Percentiles rank a stretch among this genome's conserved stretches.
phyloP scores from a whole-genome alignment of 2,113 vertebrate species.

The Anhinga rufa region DNA sequence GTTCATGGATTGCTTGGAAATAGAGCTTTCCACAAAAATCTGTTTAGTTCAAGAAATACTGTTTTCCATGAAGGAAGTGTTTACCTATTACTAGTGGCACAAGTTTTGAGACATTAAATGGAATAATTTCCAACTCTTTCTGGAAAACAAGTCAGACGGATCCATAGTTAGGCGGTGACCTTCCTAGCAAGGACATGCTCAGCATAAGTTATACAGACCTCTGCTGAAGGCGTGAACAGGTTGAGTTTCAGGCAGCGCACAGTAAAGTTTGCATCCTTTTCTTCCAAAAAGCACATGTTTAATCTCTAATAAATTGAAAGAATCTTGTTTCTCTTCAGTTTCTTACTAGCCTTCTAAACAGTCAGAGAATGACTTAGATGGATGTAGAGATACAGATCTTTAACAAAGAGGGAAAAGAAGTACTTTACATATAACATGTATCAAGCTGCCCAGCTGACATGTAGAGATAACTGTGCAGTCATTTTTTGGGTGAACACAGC shows the following conservation, averaged over 20 bases:
- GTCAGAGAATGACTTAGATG: background rate
- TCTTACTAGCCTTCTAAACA: background rate
- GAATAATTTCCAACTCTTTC: background rate
- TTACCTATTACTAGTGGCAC: background rate
- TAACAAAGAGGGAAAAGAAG: background rate
- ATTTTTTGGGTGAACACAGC: background rate
- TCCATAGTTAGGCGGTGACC: rapidly evolving
- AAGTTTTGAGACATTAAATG: background rate
- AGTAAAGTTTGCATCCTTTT: background rate
- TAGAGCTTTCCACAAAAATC: background rate
- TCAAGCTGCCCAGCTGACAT: background rate
- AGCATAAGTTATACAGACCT: background rate
- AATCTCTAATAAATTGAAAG: background rate
- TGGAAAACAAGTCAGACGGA: background rate
- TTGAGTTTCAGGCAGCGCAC: background rate
- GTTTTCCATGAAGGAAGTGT: background rate
- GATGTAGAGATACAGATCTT: background rate
- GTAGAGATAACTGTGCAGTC: background rate
- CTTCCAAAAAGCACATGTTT: background rate
- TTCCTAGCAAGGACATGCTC: background rate
- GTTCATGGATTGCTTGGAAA: background rate
- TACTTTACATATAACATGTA: background rate
- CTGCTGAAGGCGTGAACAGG: background rate
- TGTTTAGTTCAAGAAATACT: background rate
- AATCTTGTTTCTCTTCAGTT: background rate